Percentiles rank a stretch among this genome's conserved stretches.
These are phyloP conservation scores for Heterodera carotae DNA, from an alignment of 1,140 invertebrate genomes.

Conservation along the genomic window DNA sequence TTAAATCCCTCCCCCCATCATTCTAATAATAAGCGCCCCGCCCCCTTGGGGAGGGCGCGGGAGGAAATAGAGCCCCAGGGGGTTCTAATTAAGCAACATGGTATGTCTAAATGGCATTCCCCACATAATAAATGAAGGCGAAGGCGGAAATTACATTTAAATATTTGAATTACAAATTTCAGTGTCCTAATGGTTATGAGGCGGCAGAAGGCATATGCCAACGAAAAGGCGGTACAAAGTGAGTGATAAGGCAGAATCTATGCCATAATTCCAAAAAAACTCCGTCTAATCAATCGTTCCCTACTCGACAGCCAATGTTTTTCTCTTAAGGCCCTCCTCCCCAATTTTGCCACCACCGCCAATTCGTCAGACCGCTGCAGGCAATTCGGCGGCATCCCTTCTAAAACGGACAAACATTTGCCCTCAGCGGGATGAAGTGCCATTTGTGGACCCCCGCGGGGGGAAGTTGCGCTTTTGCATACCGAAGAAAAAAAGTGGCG, in stretches of 20 bases:
- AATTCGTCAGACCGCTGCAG: neutral
- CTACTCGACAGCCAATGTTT: neutral
- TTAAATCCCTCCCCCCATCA: too few relatives aligned
- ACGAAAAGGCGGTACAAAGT: slow-evolving; percentile 32
- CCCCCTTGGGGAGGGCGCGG: too few relatives aligned
- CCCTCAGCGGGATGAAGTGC: slow-evolving; percentile 53
- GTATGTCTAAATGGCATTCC: too few relatives aligned
- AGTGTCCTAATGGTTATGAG: slow-evolving; percentile 51
- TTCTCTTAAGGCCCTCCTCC: slow-evolving; percentile 15
- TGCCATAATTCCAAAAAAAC: too few relatives aligned
- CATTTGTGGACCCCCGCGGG: slow-evolving; percentile 53
- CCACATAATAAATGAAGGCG: neutral
- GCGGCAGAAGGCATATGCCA: slow-evolving; percentile 49
- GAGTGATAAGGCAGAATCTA: slow-evolving; percentile 14
- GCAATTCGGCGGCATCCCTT: neutral
- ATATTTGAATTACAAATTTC: neutral
- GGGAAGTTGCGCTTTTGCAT: slow-evolving; percentile 59
- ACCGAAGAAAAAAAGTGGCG: slow-evolving; percentile 41
- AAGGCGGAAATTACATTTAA: too few relatives aligned
- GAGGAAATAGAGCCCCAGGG: too few relatives aligned
- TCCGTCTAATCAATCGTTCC: too few relatives aligned
- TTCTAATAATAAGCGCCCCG: too few relatives aligned
- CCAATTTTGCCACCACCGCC: neutral
- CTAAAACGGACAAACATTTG: slow-evolving; percentile 42
- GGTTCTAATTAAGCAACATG: too few relatives aligned